phyloP scores from a whole-genome alignment of 2,113 vertebrate species.

The Albula glossodonta region DNA sequence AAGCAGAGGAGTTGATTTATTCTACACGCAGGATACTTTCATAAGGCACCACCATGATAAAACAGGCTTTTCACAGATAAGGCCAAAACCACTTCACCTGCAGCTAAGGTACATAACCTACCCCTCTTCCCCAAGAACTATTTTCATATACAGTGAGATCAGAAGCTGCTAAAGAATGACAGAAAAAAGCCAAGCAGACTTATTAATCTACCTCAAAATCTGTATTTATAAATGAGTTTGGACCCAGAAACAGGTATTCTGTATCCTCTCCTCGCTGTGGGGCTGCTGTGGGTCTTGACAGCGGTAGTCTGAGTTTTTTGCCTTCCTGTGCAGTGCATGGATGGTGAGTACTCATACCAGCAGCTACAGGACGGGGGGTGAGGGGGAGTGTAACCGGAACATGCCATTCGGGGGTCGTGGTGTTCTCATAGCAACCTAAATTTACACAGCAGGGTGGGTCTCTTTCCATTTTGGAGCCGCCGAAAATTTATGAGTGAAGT shows the following conservation, averaged over 20 bases:
- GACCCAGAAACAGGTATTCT: background rate
- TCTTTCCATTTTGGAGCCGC: constrained; percentile 53
- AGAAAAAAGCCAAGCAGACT: background rate
- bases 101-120: background rate
- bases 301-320: constrained; percentile 27
- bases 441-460: constrained; percentile 55
- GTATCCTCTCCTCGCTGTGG: background rate
- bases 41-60: background rate
- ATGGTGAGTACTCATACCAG: constrained; percentile 34
- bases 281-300: background rate
- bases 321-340: constrained; percentile 28
- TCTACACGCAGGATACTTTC: background rate
- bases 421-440: constrained; percentile 68
- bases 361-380: constrained; percentile 16
- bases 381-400: constrained; percentile 31
- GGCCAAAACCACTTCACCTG: background rate
- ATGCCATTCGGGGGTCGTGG: constrained; percentile 57
- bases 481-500: constrained; percentile 43
- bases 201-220: background rate
- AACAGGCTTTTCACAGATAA: background rate
- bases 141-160: background rate
- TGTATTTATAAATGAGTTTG: background rate
- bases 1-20: background rate
- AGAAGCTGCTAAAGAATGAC: background rate
- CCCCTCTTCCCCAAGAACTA: background rate